phyloP scores from a whole-genome alignment of 2,113 vertebrate species.

The Pomatostomus ruficeps region DNA sequence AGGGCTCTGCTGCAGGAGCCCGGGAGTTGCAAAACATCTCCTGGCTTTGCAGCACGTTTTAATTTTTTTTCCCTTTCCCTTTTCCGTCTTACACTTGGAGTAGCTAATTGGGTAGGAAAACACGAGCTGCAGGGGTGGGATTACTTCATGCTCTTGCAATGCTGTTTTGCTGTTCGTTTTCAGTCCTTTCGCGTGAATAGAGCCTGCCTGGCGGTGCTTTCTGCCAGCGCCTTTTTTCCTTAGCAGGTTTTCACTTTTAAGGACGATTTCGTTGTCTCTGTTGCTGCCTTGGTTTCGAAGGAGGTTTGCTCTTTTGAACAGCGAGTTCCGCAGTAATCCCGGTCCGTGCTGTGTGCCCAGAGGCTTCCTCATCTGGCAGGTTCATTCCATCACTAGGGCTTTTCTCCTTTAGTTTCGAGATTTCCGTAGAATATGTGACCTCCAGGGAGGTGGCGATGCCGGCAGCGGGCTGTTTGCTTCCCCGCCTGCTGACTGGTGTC shows the following conservation, averaged over 20 bases:
- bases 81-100: not conserved
- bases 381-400: not conserved
- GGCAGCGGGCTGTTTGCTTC: not conserved
- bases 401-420: not conserved
- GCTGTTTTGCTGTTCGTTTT: slow-evolving; percentile 26
- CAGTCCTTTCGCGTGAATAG: not conserved
- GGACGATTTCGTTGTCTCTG: not conserved
- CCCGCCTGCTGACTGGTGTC: not conserved
- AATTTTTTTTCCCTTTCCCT: not conserved
- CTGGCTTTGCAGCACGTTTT: not conserved
- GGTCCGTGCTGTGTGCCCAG: not conserved
- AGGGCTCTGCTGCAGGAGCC: not conserved
- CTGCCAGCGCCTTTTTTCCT: not conserved
- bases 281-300: not conserved
- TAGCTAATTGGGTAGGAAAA: slow-evolving; percentile 16
- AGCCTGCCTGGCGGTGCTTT: not conserved
- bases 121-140: not conserved
- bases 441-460: rapidly evolving
- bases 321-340: not conserved
- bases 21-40: not conserved
- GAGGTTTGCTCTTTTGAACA: not conserved
- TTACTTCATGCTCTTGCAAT: slow-evolving; percentile 62
- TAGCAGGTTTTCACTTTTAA: not conserved
- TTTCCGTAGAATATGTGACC: not conserved
- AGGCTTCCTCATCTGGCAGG: not conserved